Percentiles rank a stretch among this genome's conserved stretches.
phyloP scores from a whole-genome alignment of 2,888 invertebrate species.

The Aethes cnicana region DNA sequence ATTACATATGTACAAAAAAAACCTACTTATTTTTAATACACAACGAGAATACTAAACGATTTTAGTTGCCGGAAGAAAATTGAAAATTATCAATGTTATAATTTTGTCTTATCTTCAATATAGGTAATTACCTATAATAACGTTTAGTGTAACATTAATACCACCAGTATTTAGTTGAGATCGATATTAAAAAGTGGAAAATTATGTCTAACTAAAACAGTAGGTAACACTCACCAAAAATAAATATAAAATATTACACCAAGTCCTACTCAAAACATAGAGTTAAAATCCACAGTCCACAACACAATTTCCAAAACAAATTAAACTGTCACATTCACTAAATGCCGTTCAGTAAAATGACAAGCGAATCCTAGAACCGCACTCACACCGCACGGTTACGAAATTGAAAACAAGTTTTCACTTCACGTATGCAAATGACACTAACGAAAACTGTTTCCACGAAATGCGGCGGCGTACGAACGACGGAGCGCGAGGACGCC shows the following conservation, averaged over 20 bases:
- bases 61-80: too few species aligned
- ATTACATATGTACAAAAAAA: too few species aligned
- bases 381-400: slow-evolving; percentile 62
- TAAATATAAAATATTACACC: slow-evolving; percentile 40
- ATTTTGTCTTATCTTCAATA: too few species aligned
- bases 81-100: too few species aligned
- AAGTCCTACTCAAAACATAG: slow-evolving; percentile 45
- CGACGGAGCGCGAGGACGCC: slow-evolving; percentile 43
- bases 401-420: slow-evolving; percentile 66
- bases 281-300: slow-evolving; percentile 55
- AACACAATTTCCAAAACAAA: slow-evolving; percentile 46
- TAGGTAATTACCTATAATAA: too few species aligned
- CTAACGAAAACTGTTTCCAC: slow-evolving; percentile 69
- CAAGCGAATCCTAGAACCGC: slow-evolving; percentile 39
- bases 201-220: background rate
- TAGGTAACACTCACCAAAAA: slow-evolving; percentile 43
- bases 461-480: slow-evolving; percentile 55
- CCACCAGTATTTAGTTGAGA: too few species aligned
- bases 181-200: too few species aligned
- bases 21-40: too few species aligned
- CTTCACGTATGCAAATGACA: slow-evolving; percentile 72
- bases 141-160: background rate
- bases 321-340: slow-evolving; percentile 51
- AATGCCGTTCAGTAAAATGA: slow-evolving; percentile 40
- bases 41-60: too few species aligned